Percentiles rank a stretch among this genome's conserved stretches.
These are phyloP conservation scores for Sminthurides aquaticus DNA, from an alignment of 2,888 invertebrate species.

Conservation along the genomic window DNA sequence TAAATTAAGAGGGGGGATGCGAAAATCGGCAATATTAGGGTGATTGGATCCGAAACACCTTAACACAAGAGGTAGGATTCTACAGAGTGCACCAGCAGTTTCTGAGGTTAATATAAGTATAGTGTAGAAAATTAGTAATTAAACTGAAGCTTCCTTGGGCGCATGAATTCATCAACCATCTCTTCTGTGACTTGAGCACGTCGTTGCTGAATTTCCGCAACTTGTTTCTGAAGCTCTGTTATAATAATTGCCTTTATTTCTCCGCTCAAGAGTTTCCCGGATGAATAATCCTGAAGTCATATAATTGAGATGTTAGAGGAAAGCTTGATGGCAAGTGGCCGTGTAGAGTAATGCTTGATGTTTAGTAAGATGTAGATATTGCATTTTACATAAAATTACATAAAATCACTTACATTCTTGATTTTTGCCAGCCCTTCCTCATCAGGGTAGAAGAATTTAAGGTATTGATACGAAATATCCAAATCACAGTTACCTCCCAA, in stretches of 20 bases:
- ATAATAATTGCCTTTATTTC: constrained; percentile 89
- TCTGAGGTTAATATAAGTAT: not conserved
- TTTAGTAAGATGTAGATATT: not conserved
- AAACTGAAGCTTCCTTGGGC: constrained; percentile 66
- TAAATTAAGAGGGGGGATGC: no score
- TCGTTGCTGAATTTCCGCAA: constrained; percentile 72
- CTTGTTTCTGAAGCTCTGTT: constrained; percentile 66
- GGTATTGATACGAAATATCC: constrained; percentile 90
- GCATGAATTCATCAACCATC: constrained; percentile 72
- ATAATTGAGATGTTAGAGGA: constrained; percentile 20
- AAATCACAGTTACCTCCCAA: constrained; percentile 92
- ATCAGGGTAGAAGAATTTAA: constrained; percentile 90
- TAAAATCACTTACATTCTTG: constrained; percentile 49
- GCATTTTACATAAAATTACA: not conserved
- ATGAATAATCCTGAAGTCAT: constrained; percentile 69
- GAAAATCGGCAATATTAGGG: no score
- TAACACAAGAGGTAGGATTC: no score
- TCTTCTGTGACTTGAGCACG: constrained; percentile 77
- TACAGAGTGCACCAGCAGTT: no score
- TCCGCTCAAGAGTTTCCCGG: constrained; percentile 84
- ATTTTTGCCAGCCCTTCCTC: constrained; percentile 75
- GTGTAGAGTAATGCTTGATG: no score
- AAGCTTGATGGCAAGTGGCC: not conserved
- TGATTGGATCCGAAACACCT: no score
- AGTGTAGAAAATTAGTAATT: constrained; percentile 31